Conservation (phyloP, 2,113 vertebrate species). For the Mirza zaza region DNA sequence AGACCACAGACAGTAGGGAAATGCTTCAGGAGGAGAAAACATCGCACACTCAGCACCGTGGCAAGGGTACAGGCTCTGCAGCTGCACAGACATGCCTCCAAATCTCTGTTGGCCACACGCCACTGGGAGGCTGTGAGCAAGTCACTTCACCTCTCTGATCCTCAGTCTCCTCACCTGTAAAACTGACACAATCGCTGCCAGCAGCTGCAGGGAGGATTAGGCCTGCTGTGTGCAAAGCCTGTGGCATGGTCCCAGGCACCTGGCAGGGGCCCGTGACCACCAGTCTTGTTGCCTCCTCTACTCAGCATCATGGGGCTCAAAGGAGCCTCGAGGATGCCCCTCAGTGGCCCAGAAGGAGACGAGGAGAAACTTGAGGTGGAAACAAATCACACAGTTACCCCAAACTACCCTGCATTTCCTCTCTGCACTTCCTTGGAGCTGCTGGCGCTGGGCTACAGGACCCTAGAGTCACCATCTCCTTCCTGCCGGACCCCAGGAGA, state of each 20-base stretch:
- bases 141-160: accelerated
- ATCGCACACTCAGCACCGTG: accelerated
- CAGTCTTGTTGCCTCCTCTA: accelerated
- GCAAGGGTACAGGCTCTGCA: too few relatives aligned
- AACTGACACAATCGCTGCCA: accelerated
- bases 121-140: not conserved
- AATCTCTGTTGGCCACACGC: accelerated
- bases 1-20: not conserved
- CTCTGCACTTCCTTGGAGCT: accelerated
- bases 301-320: not conserved
- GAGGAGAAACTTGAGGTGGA: not conserved
- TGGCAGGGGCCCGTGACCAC: accelerated
- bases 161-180: not conserved
- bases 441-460: accelerated
- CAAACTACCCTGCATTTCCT: not conserved
- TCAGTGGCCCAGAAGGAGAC: not conserved
- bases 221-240: accelerated
- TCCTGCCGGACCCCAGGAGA: not conserved
- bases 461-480: not conserved
- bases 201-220: not conserved
- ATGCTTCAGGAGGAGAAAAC: accelerated
- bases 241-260: not conserved
- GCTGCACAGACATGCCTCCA: not conserved
- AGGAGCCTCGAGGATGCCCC: accelerated
- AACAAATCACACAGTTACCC: not conserved